These are phyloP conservation scores for Mastigias papua DNA, from an alignment of 30 jellyfish, hydroid and myxozoan species.

Conservation along the genomic window DNA sequence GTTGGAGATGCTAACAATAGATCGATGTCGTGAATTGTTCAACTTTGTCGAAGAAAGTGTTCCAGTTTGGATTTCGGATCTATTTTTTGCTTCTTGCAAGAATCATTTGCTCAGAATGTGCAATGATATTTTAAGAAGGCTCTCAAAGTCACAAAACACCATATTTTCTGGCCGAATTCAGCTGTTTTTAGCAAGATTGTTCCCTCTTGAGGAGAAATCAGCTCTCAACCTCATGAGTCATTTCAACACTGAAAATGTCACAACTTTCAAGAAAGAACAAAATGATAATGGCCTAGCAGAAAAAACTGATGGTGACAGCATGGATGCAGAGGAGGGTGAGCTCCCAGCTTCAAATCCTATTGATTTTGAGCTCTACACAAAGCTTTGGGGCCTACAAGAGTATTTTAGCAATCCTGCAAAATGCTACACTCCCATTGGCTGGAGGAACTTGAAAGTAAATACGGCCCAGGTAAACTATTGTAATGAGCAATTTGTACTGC, in stretches of 20 bases:
- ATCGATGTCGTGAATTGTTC: constrained; percentile 84
- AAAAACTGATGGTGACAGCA: constrained; percentile 43
- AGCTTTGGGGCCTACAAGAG: constrained; percentile 92
- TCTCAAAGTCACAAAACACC: constrained; percentile 90
- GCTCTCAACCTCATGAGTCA: constrained; percentile 96
- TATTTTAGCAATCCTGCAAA: constrained; percentile 85
- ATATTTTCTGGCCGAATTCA: constrained; percentile 95
- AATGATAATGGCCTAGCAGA: constrained; percentile 58
- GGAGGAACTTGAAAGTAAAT: constrained; percentile 75
- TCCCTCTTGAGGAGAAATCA: constrained; percentile 96
- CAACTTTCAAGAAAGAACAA: constrained; percentile 71
- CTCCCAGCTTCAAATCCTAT: constrained; percentile 80
- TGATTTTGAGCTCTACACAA: constrained; percentile 83
- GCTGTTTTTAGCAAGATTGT: constrained; percentile 91
- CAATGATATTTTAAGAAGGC: constrained; percentile 89
- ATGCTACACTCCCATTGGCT: constrained; percentile 82
- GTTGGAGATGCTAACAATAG: constrained; percentile 78
- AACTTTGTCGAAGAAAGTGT: constrained; percentile 88
- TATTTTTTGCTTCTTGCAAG: constrained; percentile 85
- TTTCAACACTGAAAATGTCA: constrained; percentile 85
- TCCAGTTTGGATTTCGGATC: constrained; percentile 78
- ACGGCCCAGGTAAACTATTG: constrained; percentile 87
- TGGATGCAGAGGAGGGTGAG: constrained; percentile 89
- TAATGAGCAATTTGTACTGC: too few species aligned
- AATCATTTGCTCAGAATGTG: constrained; percentile 94